These are phyloP conservation scores for Styela clava DNA, from an alignment of 23 tunicate species.

Conservation along the genomic window DNA sequence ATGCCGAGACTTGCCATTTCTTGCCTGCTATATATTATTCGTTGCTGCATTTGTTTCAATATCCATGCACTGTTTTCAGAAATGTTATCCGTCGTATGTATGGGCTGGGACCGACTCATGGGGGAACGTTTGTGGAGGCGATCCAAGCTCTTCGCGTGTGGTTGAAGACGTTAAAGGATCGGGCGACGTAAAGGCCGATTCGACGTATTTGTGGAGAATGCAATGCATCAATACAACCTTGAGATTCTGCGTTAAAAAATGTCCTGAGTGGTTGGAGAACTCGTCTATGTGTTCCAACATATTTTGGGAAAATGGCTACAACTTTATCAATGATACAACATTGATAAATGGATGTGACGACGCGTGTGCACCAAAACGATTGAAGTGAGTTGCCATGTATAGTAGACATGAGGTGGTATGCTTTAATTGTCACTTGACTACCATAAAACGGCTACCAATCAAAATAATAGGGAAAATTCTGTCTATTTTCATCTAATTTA, in stretches of 20 bases:
- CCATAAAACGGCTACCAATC: too few relatives aligned
- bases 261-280: conserved; percentile 23
- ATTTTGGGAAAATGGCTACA: conserved; percentile 36
- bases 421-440: too few relatives aligned
- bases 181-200: conserved; percentile 36
- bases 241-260: conserved; percentile 42
- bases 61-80: conserved; percentile 41
- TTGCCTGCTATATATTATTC: conserved; percentile 13
- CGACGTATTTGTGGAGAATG: conserved; percentile 32
- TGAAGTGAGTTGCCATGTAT: too few relatives aligned
- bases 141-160: not conserved
- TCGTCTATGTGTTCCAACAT: conserved; percentile 17
- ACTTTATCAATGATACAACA: not conserved
- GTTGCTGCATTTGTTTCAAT: not conserved
- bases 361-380: too few relatives aligned
- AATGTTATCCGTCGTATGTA: conserved; percentile 37
- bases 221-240: not conserved
- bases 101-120: conserved; percentile 63
- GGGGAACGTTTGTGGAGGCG: conserved; percentile 75
- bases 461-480: too few relatives aligned
- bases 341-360: not conserved
- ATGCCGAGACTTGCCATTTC: conserved; percentile 7
- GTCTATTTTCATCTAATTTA: too few relatives aligned
- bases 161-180: conserved; percentile 34
- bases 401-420: too few relatives aligned